These are phyloP conservation scores for Turritopsis rubra DNA, from an alignment of 30 jellyfish, hydroid and myxozoan genomes.

Conservation along the genomic window DNA sequence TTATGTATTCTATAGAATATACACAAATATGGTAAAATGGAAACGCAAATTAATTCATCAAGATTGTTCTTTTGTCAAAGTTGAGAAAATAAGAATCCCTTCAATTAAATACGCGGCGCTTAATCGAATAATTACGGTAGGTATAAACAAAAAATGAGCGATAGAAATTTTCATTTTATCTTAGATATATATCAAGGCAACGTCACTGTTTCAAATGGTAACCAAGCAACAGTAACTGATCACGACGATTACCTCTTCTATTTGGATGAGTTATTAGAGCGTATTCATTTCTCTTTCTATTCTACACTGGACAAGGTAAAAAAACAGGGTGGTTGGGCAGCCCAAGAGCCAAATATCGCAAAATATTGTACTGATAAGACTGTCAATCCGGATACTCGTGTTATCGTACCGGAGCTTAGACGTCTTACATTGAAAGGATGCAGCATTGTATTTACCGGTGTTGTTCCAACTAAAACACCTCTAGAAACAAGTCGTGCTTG, in stretches of 20 bases:
- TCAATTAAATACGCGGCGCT: no score
- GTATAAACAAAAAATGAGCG: background rate
- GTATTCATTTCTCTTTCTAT: constrained; percentile 73
- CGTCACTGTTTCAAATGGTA: background rate
- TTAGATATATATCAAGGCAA: background rate
- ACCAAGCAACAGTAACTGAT: constrained; percentile 27
- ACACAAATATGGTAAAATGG: no score
- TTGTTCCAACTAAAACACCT: constrained; percentile 71
- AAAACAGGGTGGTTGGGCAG: constrained; percentile 81
- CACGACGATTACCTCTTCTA: constrained; percentile 78
- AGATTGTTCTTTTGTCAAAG: no score
- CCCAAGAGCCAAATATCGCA: constrained; percentile 55
- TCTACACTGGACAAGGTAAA: constrained; percentile 75
- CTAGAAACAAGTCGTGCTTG: constrained; percentile 68
- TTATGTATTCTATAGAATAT: no score
- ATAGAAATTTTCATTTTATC: background rate
- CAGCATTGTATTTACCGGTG: constrained; percentile 84
- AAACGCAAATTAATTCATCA: no score
- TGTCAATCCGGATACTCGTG: constrained; percentile 79
- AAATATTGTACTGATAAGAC: constrained; percentile 72
- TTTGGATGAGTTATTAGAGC: constrained; percentile 83
- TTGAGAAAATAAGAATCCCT: no score
- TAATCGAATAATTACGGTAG: no score
- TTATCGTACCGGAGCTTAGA: constrained; percentile 64
- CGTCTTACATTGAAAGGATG: constrained; percentile 80